These are phyloP conservation scores for Laterallus jamaicensis DNA, from an alignment of 2,113 vertebrate species.

Conservation along the genomic window DNA sequence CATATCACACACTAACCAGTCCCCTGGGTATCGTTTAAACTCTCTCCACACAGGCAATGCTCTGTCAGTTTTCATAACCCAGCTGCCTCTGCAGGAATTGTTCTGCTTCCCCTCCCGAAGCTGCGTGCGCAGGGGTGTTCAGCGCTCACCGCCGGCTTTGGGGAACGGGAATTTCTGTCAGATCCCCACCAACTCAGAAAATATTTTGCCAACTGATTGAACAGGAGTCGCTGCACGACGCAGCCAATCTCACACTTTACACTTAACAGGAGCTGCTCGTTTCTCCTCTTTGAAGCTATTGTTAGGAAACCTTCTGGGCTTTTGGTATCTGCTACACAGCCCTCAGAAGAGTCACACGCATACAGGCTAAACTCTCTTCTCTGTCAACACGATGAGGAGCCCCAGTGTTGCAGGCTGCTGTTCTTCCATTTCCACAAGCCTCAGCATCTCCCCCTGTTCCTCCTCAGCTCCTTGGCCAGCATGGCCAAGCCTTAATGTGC, in stretches of 20 bases:
- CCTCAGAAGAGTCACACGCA: not conserved
- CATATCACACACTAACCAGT: slow-evolving; percentile 43
- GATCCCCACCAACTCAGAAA: not conserved
- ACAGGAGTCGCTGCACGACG: not conserved
- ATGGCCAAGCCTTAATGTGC: not conserved
- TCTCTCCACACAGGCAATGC: not conserved
- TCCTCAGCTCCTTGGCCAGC: not conserved
- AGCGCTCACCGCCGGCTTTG: not conserved
- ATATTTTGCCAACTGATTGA: not conserved
- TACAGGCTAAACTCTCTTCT: not conserved
- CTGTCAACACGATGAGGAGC: not conserved
- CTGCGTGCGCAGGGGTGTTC: not conserved
- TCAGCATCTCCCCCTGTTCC: not conserved
- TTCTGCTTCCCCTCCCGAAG: not conserved
- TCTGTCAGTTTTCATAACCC: slow-evolving; percentile 52
- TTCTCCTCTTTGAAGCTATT: not conserved
- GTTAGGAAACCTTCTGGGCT: not conserved
- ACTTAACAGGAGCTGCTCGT: not conserved
- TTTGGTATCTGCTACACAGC: not conserved
- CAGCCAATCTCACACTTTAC: not conserved
- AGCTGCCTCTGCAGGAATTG: slow-evolving; percentile 24
- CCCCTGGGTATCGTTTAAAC: slow-evolving; percentile 23
- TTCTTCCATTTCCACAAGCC: not conserved
- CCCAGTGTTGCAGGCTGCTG: not conserved
- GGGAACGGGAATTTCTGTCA: not conserved